Evolutionary conservation across 37 sponge, comb jelly and placozoan species (phyloP).

Genomic region (Beroe ovata): DNA sequence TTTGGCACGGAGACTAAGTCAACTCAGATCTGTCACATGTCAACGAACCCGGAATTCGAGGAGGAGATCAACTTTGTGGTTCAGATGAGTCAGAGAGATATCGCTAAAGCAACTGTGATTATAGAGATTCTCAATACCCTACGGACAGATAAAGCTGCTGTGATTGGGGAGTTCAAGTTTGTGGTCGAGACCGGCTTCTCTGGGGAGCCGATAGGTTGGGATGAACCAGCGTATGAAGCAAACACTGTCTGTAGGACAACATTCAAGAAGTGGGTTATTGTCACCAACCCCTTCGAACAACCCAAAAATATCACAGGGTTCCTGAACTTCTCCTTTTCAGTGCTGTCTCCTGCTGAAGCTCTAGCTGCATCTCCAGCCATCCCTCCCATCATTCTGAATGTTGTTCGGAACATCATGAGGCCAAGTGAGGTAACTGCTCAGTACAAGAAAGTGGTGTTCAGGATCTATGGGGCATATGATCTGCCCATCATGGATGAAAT

Average conservation of each 20-base stretch:
- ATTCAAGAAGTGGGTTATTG: not conserved
- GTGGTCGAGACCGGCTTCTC: not conserved
- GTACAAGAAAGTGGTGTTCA: not conserved
- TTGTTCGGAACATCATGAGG: constrained; percentile 3
- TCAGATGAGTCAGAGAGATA: constrained; percentile 14
- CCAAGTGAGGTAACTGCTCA: constrained; percentile 29
- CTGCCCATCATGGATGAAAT: constrained; percentile 22
- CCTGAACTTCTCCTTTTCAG: not conserved
- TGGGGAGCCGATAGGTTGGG: constrained; percentile 6
- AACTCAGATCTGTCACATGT: not conserved
- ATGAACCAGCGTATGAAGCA: constrained; percentile 7
- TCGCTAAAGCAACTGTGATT: not conserved
- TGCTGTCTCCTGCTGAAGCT: not conserved
- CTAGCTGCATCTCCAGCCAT: not conserved
- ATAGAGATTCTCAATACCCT: constrained; percentile 13
- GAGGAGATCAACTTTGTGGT: constrained; percentile 37
- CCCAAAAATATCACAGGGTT: constrained; percentile 1
- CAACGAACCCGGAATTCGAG: not conserved
- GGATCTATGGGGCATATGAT: not conserved
- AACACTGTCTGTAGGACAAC: not conserved
- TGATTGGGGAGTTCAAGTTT: constrained; percentile 6
- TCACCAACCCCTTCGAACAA: not conserved
- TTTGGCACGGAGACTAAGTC: constrained; percentile 15
- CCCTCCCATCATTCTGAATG: constrained; percentile 4
- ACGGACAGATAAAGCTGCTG: constrained; percentile 1